Conservation (phyloP, 2,113 vertebrate genomes). For the Rhabdornis inornatus region DNA sequence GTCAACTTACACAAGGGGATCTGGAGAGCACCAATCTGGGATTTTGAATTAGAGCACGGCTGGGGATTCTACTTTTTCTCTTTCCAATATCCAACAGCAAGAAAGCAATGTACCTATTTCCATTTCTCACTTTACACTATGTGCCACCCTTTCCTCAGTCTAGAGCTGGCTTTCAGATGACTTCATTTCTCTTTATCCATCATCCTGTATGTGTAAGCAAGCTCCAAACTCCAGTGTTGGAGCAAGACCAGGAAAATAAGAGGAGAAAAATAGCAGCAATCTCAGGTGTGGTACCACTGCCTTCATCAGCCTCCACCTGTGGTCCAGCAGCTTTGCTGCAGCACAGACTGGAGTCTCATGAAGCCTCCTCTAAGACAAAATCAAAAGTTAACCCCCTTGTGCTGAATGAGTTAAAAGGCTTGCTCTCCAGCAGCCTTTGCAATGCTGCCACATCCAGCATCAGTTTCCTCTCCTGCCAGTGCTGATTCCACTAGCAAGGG, state of each 20-base stretch:
- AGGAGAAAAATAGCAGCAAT: not conserved
- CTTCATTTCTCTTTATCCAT: not conserved
- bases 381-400: not conserved
- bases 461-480: not conserved
- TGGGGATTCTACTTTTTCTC: not conserved
- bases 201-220: not conserved
- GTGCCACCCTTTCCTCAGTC: rapidly evolving
- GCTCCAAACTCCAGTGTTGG: not conserved
- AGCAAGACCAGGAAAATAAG: not conserved
- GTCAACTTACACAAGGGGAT: not conserved
- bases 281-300: rapidly evolving
- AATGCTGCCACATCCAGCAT: rapidly evolving
- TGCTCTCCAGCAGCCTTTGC: not conserved
- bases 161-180: rapidly evolving
- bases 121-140: not conserved
- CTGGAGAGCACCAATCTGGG: not conserved
- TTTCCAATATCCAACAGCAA: not conserved
- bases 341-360: not conserved
- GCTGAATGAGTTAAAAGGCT: not conserved
- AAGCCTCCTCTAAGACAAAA: not conserved
- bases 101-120: not conserved
- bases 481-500: not conserved
- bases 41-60: rapidly evolving
- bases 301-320: not conserved
- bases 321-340: not conserved